Evolutionary conservation across 1,140 invertebrate species (phyloP).

Genomic region (Ylistrum balloti): DNA sequence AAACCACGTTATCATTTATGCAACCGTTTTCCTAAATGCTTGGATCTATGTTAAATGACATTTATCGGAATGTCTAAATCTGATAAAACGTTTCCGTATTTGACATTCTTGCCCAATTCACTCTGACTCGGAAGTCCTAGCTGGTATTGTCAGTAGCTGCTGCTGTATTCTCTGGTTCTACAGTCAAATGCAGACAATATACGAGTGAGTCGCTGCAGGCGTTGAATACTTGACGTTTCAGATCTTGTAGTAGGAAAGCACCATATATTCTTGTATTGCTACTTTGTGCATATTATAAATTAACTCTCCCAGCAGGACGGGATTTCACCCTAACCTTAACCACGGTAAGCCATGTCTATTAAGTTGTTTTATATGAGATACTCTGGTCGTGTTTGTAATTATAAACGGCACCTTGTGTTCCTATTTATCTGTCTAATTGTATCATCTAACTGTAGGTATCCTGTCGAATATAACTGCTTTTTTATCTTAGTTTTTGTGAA

Average conservation of each 20-base stretch:
- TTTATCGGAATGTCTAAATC: conserved; percentile 6
- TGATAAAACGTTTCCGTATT: conserved; percentile 14
- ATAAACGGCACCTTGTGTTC: neutral
- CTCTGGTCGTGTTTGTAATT: neutral
- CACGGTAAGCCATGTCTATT: conserved; percentile 19
- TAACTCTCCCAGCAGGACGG: neutral
- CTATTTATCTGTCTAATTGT: neutral
- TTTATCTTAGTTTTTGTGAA: neutral
- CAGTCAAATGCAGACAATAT: conserved; percentile 21
- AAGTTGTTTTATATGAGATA: neutral
- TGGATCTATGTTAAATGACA: conserved; percentile 23
- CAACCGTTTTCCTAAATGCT: neutral
- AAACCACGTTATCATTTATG: neutral
- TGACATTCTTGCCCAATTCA: conserved; percentile 24
- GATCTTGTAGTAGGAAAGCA: neutral
- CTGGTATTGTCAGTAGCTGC: neutral
- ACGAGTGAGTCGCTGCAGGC: conserved; percentile 1
- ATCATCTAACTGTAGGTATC: neutral
- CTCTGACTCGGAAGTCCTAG: neutral
- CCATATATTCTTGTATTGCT: neutral
- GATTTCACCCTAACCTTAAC: neutral
- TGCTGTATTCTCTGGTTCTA: neutral
- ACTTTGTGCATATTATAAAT: neutral
- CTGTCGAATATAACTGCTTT: neutral
- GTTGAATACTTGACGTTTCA: neutral